Evolutionary conservation across 2,888 invertebrate species (phyloP).

Genomic region (Cheilosia pagana): DNA sequence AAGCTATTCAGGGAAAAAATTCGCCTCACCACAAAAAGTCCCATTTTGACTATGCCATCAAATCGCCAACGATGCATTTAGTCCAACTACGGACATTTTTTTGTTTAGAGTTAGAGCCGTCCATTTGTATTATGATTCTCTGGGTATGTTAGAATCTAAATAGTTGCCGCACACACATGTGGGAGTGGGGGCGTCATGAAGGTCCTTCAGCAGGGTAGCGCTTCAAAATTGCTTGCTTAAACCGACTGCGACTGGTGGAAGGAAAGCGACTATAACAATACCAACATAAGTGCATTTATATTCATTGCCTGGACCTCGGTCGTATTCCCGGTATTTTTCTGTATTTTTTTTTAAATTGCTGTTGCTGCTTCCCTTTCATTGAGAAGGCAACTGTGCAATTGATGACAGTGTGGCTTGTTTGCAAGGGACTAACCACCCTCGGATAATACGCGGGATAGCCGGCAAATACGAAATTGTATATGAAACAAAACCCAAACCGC

Average conservation of each 20-base stretch:
- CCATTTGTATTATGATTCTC: constrained; percentile 63
- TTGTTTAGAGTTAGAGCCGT: constrained; percentile 31
- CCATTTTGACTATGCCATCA: constrained; percentile 30
- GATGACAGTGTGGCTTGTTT: constrained; percentile 75
- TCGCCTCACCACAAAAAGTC: background rate
- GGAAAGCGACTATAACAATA: constrained; percentile 41
- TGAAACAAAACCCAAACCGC: constrained; percentile 40
- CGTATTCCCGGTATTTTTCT: background rate
- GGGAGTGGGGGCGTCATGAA: background rate
- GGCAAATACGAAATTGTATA: constrained; percentile 12
- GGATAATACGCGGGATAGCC: constrained; percentile 15
- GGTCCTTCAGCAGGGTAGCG: background rate
- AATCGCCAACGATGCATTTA: constrained; percentile 62
- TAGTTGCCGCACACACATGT: constrained; percentile 52
- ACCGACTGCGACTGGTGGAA: constrained; percentile 27
- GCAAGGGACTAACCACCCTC: constrained; percentile 41
- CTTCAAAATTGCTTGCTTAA: constrained; percentile 63
- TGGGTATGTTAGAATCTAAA: constrained; percentile 58
- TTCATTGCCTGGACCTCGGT: constrained; percentile 59
- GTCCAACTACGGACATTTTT: constrained; percentile 6
- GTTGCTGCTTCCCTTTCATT: constrained; percentile 6
- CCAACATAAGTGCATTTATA: constrained; percentile 62
- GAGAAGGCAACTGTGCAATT: constrained; percentile 58
- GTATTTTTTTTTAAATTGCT: constrained; percentile 1
- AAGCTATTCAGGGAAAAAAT: background rate